Evolutionary conservation across 2,113 vertebrate species (phyloP).

Genomic region (Tragelaphus imberbis): DNA sequence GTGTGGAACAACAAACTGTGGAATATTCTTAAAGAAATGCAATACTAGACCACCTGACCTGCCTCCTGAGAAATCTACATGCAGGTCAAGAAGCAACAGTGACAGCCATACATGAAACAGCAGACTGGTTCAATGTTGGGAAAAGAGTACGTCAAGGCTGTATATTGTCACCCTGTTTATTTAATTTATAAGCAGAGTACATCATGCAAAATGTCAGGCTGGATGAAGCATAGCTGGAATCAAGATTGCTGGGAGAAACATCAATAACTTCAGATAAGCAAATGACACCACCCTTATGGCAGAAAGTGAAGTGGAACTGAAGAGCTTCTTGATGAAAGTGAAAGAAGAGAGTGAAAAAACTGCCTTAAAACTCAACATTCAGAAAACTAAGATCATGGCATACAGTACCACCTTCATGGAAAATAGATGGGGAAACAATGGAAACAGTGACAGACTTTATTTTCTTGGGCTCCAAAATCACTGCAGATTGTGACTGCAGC

Average conservation of each 20-base stretch:
- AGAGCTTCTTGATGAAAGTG: not conserved
- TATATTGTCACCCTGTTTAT: not conserved
- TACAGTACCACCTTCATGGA: not conserved
- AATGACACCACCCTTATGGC: not conserved
- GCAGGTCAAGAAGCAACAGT: not conserved
- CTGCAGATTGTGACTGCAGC: not conserved
- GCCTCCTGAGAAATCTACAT: not conserved
- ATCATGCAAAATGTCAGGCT: not conserved
- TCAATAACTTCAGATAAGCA: not conserved
- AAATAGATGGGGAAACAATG: not conserved
- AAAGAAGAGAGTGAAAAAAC: not conserved
- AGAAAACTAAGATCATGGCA: not conserved
- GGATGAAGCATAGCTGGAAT: not conserved
- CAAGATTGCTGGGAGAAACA: not conserved
- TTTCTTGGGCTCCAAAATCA: not conserved
- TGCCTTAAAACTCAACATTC: not conserved
- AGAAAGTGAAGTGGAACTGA: not conserved
- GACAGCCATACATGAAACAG: not conserved
- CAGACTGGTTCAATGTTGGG: not conserved
- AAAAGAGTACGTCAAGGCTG: not conserved
- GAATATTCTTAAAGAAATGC: not conserved
- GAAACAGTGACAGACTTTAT: not conserved
- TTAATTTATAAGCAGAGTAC: not conserved
- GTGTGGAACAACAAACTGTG: not conserved
- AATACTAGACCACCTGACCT: not conserved